A percentile compares a stretch with the other conserved stretches of the same genome.
Evolutionary conservation across 1,140 invertebrate species (phyloP).

Genomic region (Drosophila teissieri): DNA sequence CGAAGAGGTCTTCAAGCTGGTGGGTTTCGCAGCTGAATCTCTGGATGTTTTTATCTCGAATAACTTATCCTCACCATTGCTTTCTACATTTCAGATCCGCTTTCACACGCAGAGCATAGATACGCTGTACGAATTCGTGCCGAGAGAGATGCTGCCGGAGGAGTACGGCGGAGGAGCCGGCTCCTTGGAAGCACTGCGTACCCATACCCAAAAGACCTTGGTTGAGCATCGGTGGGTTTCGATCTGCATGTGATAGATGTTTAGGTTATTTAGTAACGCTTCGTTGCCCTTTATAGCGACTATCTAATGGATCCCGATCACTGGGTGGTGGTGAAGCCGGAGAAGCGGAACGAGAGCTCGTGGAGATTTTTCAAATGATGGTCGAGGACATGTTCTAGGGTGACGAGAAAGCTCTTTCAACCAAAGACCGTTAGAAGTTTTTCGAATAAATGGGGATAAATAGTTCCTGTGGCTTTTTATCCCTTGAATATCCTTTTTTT

Average conservation of each 20-base stretch:
- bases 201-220: conserved; percentile 85
- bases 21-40: conserved; percentile 17
- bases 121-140: conserved; percentile 87
- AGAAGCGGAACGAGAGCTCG: conserved; percentile 59
- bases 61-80: background rate
- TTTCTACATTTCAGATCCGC: conserved; percentile 84
- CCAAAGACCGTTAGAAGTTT: background rate
- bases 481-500: background rate
- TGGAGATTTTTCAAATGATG: conserved; percentile 60
- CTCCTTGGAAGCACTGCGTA: conserved; percentile 86
- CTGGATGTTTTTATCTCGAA: no score
- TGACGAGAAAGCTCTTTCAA: background rate
- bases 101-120: conserved; percentile 87
- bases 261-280: conserved; percentile 2
- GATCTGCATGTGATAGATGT: background rate
- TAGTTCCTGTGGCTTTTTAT: conserved; percentile 27
- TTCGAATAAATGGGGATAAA: conserved; percentile 6
- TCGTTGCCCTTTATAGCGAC: conserved; percentile 39
- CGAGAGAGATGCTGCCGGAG: conserved; percentile 87
- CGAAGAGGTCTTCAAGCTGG: conserved; percentile 86
- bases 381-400: background rate
- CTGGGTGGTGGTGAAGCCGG: conserved; percentile 68
- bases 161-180: conserved; percentile 89
- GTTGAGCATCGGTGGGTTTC: conserved; percentile 61
- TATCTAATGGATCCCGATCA: conserved; percentile 76